Base-by-base conservation (phyloP, 2,113 vertebrate species). In the Odontesthes bonariensis region DNA sequence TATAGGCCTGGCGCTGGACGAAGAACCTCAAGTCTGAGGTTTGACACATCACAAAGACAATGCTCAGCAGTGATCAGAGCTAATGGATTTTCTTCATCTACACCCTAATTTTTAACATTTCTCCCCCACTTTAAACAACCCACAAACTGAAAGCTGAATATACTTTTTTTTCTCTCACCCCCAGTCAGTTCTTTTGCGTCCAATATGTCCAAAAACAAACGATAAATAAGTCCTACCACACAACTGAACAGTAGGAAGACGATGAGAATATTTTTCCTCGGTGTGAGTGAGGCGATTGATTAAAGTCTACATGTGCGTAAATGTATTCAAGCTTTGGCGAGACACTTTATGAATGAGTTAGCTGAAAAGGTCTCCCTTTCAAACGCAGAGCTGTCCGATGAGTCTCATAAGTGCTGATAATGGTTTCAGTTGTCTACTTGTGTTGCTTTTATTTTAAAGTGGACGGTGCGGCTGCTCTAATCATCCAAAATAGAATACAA, bases 351-450 rank as follows among this genome's bases (percentile, higher is more conserved):
- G 0, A 14, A 13, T 19, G 1, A 2, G 1, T 71, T 57, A 52
- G 54, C 3, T 79, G 64, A 52, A 73, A 58, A 57, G 19, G 11
- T 10, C n/a, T 10, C 35, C 6, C 10, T 64, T 8, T 62, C 27
- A 40, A 13, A 46, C 23, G 49, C 5, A 61, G 22, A 52, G 57
- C 64, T 63, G 35, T 2, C n/a, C 73, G 66, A 53, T 54, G 53
- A 42, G 23, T 63, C 31, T 32, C 73, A 20, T 23, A 23, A 70
- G 56, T 22, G 35, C 32, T 52, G 61, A 78, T 64, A 69, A 77
- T 55, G 53, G 49, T 54, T 73, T 57, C 17, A 53, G 44, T 1
- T 6, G 19, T 44, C 23, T 60, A 20, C 40, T 76, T 13, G 42
- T 20, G 20, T 11, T 67, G 27, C 33, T 13, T 69, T 31, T 23